Evolutionary conservation across 2,113 vertebrate genomes (phyloP), one percentile per base, ranked within the genome.

Genomic region (Potamarius usumacintae): DNA sequence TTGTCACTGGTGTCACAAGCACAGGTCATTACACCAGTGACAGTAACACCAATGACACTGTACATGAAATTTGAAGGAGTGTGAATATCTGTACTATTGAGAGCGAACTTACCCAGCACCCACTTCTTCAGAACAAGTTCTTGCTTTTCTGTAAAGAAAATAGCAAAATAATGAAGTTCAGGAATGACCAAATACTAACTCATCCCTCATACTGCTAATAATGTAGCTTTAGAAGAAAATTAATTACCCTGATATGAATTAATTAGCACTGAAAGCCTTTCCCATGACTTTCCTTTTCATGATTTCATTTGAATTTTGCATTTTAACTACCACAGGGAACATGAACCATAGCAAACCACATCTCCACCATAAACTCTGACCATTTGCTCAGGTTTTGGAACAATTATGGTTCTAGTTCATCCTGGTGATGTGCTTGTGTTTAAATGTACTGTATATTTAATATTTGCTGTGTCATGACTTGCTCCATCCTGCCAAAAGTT

Each of bases 141-240:
- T 92, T 92, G 90, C 85, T 90, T 91, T 94, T 91, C 87, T 92
- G 90, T 89, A 87, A 89, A 92, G 50, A 88, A 88, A 55, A 71
- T 88, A 42, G 87, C n/a, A 67, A 78, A 79, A 72, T 74, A 84
- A 71, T 0, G 22, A 4, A 20, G 71, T 8, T 34, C 6, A 48
- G 12, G 48, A 50, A 22, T 48, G 71, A 22, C 67, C 27, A 34
- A 71, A 18, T 18, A 7, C 7, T 17, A 15, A 69, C 17, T 48
- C 42, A 42, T 18, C 7, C 18, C 10, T 22, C 7, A 48, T 74
- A 20, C 17, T 71, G 14, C 30, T 18, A 9, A 8, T 42, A 9
- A 69, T 15, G 12, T 7, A 30, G 25, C 25, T 67, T 67, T 27
- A 69, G 27, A n/a, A 34, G 27, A 69, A 34, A 15, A 69, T 30